These are phyloP conservation scores for Machaerirhynchus nigripectus DNA, from an alignment of 2,113 vertebrate species.

Conservation along the genomic window DNA sequence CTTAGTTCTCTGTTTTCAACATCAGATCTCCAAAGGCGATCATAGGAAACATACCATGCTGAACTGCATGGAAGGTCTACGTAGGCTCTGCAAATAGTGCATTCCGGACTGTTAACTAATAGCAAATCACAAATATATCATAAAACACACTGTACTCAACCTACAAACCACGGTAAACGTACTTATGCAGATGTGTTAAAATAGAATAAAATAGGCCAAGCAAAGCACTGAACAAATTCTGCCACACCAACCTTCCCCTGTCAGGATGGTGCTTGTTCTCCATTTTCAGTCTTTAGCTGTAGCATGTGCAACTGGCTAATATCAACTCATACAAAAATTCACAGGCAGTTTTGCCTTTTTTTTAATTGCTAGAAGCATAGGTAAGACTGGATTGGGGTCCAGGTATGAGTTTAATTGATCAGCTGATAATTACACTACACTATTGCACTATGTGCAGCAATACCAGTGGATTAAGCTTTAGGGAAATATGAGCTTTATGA, in stretches of 20 bases:
- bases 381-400: neutral
- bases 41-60: neutral
- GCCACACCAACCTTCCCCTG: neutral
- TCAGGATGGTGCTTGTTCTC: neutral
- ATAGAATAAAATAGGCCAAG: neutral
- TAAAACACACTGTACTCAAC: neutral
- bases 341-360: neutral
- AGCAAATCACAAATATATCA: neutral
- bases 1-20: neutral
- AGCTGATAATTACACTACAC: neutral
- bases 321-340: neutral
- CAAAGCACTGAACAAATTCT: neutral
- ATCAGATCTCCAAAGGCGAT: neutral
- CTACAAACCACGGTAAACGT: neutral
- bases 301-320: neutral
- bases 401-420: neutral
- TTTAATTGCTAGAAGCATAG: neutral
- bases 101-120: neutral
- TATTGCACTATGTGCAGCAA: neutral
- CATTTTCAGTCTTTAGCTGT: neutral
- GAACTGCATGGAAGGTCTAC: neutral
- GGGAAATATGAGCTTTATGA: neutral
- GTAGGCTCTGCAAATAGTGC: neutral
- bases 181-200: neutral
- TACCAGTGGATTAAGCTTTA: neutral